Conservation (phyloP, 23 tunicate genomes). For the Trididemnum nubilum region DNA sequence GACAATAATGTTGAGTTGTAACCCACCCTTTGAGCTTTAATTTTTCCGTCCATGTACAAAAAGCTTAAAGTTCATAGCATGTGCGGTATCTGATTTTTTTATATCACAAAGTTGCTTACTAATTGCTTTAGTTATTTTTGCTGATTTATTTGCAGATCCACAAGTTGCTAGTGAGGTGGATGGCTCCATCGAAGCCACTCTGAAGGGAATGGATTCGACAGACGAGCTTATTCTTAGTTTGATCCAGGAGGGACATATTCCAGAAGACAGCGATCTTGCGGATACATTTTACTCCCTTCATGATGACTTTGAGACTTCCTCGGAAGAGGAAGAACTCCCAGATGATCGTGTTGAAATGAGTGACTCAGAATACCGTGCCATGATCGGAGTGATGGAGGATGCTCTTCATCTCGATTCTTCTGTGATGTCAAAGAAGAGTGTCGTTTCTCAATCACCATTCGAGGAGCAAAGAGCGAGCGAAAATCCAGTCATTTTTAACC, state of each 20-base stretch:
- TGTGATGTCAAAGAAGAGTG: conserved; percentile 1
- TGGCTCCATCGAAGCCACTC: no score
- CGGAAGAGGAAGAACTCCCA: conserved; percentile 60
- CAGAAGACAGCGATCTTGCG: conserved; percentile 78
- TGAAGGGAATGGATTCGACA: conserved; percentile 18
- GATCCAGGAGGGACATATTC: conserved; percentile 62
- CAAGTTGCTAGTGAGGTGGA: no score
- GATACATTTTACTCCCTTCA: conserved; percentile 68
- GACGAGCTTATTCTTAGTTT: conserved; percentile 52
- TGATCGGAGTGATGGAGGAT: conserved; percentile 66
- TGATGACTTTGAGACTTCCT: conserved; percentile 70
- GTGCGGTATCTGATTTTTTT: no score
- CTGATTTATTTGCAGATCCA: no score
- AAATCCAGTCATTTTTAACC: neutral
- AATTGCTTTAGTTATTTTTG: no score
- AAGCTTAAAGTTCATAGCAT: no score
- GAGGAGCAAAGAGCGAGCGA: neutral
- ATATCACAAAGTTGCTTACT: no score
- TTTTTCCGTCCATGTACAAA: no score
- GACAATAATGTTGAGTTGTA: no score
- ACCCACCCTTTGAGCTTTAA: no score
- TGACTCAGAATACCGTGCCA: conserved; percentile 72
- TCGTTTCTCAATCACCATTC: neutral
- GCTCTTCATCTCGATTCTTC: conserved; percentile 52
- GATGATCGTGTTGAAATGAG: conserved; percentile 51